A percentile compares a stretch with the other conserved stretches of the same genome.
Evolutionary conservation across 1,140 invertebrate genomes (phyloP).

Genomic region (Trichoplusia ni): DNA sequence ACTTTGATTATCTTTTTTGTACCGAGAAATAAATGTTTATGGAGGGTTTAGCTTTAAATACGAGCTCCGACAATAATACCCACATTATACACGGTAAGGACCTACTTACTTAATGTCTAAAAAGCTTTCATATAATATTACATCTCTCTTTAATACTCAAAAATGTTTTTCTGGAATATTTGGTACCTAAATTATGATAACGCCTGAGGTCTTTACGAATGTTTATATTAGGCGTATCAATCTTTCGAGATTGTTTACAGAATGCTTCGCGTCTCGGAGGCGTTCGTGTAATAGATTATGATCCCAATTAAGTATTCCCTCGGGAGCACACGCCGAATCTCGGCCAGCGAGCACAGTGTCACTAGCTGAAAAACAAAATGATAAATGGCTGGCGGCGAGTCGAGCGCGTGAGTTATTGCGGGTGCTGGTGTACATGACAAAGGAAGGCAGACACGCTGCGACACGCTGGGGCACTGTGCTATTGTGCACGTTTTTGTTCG

Average conservation of each 20-base stretch:
- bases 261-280: not conserved
- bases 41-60: too few species aligned
- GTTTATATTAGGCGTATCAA: not conserved
- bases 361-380: slow-evolving; percentile 15
- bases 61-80: too few species aligned
- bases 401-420: not conserved
- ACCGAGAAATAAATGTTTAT: too few species aligned
- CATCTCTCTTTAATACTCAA: too few species aligned
- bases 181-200: not conserved
- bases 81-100: too few species aligned
- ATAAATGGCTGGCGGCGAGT: not conserved
- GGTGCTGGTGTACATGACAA: not conserved
- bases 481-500: not conserved
- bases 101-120: too few species aligned
- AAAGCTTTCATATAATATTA: too few species aligned
- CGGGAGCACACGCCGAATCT: not conserved
- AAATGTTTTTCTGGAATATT: too few species aligned
- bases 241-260: not conserved
- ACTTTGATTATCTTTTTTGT: too few species aligned
- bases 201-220: not conserved
- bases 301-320: not conserved
- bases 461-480: not conserved
- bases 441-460: not conserved
- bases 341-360: not conserved
- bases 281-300: too few species aligned